Percentiles rank a stretch among this genome's conserved stretches.
Evolutionary conservation across 2,888 invertebrate species (phyloP).

Genomic region (Megamerina dolium): DNA sequence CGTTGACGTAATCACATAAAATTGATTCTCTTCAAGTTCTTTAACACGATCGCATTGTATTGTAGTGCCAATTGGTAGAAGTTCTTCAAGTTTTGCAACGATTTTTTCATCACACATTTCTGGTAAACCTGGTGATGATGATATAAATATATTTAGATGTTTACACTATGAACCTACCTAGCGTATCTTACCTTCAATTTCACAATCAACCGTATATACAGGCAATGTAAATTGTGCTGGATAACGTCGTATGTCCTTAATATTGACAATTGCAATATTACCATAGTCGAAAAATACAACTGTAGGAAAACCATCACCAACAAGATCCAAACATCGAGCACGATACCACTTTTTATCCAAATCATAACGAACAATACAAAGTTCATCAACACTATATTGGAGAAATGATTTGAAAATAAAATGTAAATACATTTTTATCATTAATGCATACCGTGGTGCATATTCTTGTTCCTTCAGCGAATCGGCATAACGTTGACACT

Average conservation of each 20-base stretch:
- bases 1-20: slow-evolving; percentile 19
- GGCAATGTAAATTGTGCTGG: slow-evolving; percentile 41
- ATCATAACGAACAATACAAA: slow-evolving; percentile 41
- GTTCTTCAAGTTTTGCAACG: slow-evolving; percentile 21
- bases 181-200: slow-evolving; percentile 29
- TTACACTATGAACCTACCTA: no score
- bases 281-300: slow-evolving; percentile 46
- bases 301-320: slow-evolving; percentile 44
- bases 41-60: slow-evolving; percentile 20
- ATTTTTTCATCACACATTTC: slow-evolving; percentile 17
- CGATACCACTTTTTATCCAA: slow-evolving; percentile 41
- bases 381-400: slow-evolving; percentile 31
- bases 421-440: not conserved
- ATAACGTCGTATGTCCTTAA: slow-evolving; percentile 39
- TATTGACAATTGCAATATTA: slow-evolving; percentile 31
- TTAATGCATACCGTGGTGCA: slow-evolving; percentile 33
- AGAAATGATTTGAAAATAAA: not conserved
- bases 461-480: slow-evolving; percentile 22
- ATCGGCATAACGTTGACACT: slow-evolving; percentile 35
- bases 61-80: slow-evolving; percentile 22
- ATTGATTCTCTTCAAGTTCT: slow-evolving; percentile 17
- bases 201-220: slow-evolving; percentile 35
- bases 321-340: slow-evolving; percentile 39
- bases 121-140: no score
- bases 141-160: no score